Conservation (phyloP, 2,797 vertebrate species). For the Rhinoraja longicauda region DNA sequence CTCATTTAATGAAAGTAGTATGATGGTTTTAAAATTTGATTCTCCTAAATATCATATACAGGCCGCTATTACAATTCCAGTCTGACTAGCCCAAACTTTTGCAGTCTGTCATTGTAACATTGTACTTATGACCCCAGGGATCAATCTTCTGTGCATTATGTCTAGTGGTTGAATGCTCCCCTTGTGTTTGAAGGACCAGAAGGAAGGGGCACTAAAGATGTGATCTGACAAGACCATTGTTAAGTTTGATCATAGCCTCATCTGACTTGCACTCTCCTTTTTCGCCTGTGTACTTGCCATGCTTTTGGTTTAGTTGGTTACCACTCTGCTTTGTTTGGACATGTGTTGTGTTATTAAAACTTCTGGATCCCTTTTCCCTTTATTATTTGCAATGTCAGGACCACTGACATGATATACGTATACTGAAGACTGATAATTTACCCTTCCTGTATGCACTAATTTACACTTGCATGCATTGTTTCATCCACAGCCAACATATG, state of each 20-base stretch:
- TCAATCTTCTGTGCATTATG: background rate
- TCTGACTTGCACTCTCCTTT: background rate
- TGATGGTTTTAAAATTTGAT: background rate
- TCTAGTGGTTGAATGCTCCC: background rate
- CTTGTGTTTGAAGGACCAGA: background rate
- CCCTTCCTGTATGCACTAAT: background rate
- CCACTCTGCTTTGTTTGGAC: background rate
- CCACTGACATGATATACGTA: background rate
- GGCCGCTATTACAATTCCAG: background rate
- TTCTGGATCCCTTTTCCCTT: background rate
- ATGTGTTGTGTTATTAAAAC: background rate
- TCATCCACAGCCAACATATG: background rate
- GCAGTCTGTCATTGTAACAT: background rate
- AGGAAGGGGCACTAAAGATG: background rate
- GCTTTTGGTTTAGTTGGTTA: background rate
- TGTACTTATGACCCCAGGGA: background rate
- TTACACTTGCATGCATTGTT: background rate
- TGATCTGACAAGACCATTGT: constrained; percentile 5
- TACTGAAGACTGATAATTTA: background rate
- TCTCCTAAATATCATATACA: background rate
- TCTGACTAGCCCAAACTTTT: background rate
- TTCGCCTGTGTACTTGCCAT: background rate
- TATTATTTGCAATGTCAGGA: background rate
- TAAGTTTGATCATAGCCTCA: background rate
- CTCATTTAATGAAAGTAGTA: background rate